Percentiles rank a stretch among this genome's conserved stretches.
These are phyloP conservation scores for Leptinotarsa rubiginosa DNA, from an alignment of 2,888 invertebrate species.

Conservation along the genomic window DNA sequence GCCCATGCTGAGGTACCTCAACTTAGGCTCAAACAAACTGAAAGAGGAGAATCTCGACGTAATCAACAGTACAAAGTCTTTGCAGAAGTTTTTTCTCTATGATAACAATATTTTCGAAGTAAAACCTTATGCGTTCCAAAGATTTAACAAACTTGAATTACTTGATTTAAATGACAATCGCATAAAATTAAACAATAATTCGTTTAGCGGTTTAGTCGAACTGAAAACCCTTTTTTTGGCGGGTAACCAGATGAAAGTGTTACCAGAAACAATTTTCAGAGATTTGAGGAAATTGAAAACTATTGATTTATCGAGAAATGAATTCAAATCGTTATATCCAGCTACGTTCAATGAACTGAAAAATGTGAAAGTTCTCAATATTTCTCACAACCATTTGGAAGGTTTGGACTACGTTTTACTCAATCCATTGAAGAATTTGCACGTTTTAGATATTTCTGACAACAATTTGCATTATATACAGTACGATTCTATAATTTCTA, in stretches of 20 bases:
- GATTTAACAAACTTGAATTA: slow-evolving; percentile 42
- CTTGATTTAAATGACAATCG: slow-evolving; percentile 54
- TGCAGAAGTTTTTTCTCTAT: slow-evolving; percentile 48
- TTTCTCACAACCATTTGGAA: slow-evolving; percentile 58
- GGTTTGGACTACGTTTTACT: slow-evolving; percentile 55
- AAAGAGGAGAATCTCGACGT: slow-evolving; percentile 37
- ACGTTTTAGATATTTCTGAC: slow-evolving; percentile 57
- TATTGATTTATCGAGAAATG: slow-evolving; percentile 59
- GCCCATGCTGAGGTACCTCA: slow-evolving; percentile 50
- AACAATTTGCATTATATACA: slow-evolving; percentile 60
- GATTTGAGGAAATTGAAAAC: slow-evolving; percentile 51
- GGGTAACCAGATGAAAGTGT: slow-evolving; percentile 51
- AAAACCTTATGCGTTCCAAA: slow-evolving; percentile 39
- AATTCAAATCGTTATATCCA: slow-evolving; percentile 44
- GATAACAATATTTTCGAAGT: slow-evolving; percentile 51
- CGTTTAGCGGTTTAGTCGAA: slow-evolving; percentile 48
- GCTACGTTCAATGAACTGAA: slow-evolving; percentile 50
- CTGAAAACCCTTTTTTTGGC: slow-evolving; percentile 52
- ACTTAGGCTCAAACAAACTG: slow-evolving; percentile 54
- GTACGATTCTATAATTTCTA: slow-evolving; percentile 57
- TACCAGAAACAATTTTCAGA: slow-evolving; percentile 53
- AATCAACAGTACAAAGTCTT: slow-evolving; percentile 39
- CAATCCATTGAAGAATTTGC: slow-evolving; percentile 54
- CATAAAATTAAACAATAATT: slow-evolving; percentile 44
- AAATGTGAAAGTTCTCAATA: slow-evolving; percentile 57